phyloP scores from a whole-genome alignment of 2,888 invertebrate species.

The Drosophila borborema region DNA sequence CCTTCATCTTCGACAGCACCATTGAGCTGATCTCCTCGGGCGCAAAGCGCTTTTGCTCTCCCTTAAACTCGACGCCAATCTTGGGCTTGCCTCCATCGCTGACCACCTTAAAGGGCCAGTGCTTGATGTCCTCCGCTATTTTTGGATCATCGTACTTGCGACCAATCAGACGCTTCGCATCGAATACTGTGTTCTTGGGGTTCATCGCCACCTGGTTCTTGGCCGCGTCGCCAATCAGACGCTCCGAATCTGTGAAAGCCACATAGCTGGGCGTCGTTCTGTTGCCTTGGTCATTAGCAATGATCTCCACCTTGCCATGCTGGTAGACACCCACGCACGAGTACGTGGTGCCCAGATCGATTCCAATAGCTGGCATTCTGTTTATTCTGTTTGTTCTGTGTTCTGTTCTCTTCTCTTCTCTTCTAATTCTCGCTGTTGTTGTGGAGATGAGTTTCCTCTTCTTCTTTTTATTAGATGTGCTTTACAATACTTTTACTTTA shows the following conservation, averaged over 20 bases:
- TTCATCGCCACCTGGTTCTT: constrained; percentile 95
- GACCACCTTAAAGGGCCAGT: constrained; percentile 96
- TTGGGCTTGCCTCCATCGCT: constrained; percentile 93
- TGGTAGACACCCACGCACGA: constrained; percentile 94
- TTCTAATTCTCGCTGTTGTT: neutral
- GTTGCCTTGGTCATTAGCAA: constrained; percentile 92
- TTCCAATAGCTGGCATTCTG: constrained; percentile 88
- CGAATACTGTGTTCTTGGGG: constrained; percentile 95
- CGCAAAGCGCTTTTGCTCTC: constrained; percentile 94
- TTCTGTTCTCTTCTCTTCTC: neutral
- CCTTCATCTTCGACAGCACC: constrained; percentile 97
- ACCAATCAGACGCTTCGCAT: constrained; percentile 97
- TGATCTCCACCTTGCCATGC: constrained; percentile 93
- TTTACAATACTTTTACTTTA: neutral
- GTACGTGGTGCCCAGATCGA: constrained; percentile 86
- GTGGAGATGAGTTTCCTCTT: neutral
- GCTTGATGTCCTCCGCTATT: constrained; percentile 96
- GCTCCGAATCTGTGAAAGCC: constrained; percentile 93
- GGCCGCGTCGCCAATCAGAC: constrained; percentile 90
- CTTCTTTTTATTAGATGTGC: neutral
- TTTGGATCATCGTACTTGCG: constrained; percentile 94
- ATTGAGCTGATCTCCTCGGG: constrained; percentile 95
- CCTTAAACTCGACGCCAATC: constrained; percentile 94
- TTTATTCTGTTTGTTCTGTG: constrained; percentile 34
- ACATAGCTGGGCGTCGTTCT: constrained; percentile 86